A percentile compares a stretch with the other conserved stretches of the same genome.
These are phyloP conservation scores for Solen grandis DNA, from an alignment of 1,140 invertebrate species.

Conservation along the genomic window DNA sequence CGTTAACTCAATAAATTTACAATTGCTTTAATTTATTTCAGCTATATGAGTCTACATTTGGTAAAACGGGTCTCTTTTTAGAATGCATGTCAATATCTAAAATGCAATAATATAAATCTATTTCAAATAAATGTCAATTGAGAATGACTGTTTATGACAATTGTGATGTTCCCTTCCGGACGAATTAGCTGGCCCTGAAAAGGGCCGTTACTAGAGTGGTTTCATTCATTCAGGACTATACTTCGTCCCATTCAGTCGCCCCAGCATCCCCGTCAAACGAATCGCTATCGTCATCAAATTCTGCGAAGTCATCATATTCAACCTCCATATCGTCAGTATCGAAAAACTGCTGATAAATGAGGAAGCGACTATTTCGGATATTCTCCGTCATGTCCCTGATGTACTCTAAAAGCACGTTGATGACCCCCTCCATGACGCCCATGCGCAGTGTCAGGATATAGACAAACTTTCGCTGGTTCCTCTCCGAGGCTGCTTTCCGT, in stretches of 20 bases:
- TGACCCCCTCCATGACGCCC: conserved; percentile 4
- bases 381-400: neutral
- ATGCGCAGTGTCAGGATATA: conserved; percentile 31
- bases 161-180: neutral
- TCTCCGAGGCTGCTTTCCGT: neutral
- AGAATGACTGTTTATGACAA: too few species aligned
- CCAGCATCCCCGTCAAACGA: too few species aligned
- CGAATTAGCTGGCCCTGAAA: conserved; percentile 16
- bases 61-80: too few species aligned
- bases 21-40: too few species aligned
- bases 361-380: neutral
- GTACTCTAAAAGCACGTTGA: conserved; percentile 21
- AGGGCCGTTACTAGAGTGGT: conserved; percentile 44
- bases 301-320: neutral
- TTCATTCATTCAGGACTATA: too few species aligned
- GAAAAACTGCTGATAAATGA: neutral
- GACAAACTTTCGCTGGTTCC: conserved; percentile 9
- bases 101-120: too few species aligned
- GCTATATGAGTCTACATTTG: too few species aligned
- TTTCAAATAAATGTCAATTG: too few species aligned
- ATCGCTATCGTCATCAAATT: too few species aligned
- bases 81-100: too few species aligned
- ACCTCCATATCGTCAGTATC: neutral
- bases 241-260: too few species aligned
- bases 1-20: too few species aligned